Base-by-base conservation (phyloP, 2,797 vertebrate species). In the Notolepis coatsorum region DNA sequence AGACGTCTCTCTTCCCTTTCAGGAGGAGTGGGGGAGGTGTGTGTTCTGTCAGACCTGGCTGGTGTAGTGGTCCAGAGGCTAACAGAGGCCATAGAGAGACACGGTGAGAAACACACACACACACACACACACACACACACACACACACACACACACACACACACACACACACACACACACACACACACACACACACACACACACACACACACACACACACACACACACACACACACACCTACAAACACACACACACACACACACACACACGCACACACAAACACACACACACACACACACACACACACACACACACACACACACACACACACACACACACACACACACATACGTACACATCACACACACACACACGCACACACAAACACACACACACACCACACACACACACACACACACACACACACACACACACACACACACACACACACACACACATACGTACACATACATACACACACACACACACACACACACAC, bases 51-150 rank as follows among this genome's bases (percentile, higher is more conserved):
- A 0, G 91, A 94, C 41, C 84, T 86, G 50, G 85, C 87, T 0
- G 84, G 89, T 10, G 62, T 66, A 1, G 88, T 92, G 1, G 84
- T 94, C 45, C 70, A 79, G 77, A 91, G 87, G 64, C 86, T 94
- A 72, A 79, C 84, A 1, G 90, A 93, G 49, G 90, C 93, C 0
- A 60, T 93, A 33, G 93, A 94, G 79, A 93, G 90, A 73, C 84
- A 87, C 42, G 92, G 93, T 94, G 83, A 7, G 58, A 37, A 13
- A 30, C 1, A 12, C 6, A 42, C 3, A 18, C 35, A 38, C 8
- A 24, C 24, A 37, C 1, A 20, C 8, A 12, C 5, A 17, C 17
- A 20, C 15, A 20, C 6, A 46, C 38, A 10, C 6, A 42, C 23
- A 1, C 2, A 50, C n/a, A n/a, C n/a, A n/a, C n/a, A n/a, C n/a